A percentile compares a stretch with the other conserved stretches of the same genome.
Conservation (phyloP, 1,140 invertebrate species). For the Eufriesea mexicana region DNA sequence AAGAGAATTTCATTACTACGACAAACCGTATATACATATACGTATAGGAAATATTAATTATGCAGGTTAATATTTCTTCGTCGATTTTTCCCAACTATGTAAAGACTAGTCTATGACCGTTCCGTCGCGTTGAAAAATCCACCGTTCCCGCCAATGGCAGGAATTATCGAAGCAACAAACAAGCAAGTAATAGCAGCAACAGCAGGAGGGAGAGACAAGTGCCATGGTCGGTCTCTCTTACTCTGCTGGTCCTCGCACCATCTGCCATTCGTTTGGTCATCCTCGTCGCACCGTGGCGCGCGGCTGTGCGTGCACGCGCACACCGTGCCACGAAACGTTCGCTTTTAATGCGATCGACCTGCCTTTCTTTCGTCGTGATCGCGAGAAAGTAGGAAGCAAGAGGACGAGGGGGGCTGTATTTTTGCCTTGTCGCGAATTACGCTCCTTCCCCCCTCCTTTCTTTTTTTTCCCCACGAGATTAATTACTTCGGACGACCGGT, state of each 20-base stretch:
- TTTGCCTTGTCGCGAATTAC: constrained; percentile 12
- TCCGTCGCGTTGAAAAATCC: not conserved
- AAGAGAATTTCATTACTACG: too few relatives aligned
- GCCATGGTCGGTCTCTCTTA: constrained; percentile 43
- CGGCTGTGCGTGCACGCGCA: constrained; percentile 51
- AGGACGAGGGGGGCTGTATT: constrained; percentile 3
- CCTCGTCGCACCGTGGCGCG: constrained; percentile 8
- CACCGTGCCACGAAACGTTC: constrained; percentile 38
- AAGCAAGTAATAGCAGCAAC: constrained; percentile 49
- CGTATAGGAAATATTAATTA: too few relatives aligned
- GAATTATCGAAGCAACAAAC: constrained; percentile 40
- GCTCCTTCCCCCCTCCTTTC: not conserved
- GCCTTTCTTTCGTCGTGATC: constrained; percentile 38
- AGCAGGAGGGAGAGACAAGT: constrained; percentile 69
- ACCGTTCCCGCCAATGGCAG: not conserved
- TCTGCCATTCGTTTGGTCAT: constrained; percentile 46
- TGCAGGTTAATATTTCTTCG: too few relatives aligned
- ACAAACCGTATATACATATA: too few relatives aligned
- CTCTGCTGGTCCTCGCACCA: constrained; percentile 36
- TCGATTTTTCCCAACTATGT: too few relatives aligned
- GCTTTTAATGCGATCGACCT: constrained; percentile 57
- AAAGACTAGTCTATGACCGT: too few relatives aligned
- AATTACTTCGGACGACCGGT: constrained; percentile 24
- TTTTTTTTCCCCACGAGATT: not conserved
- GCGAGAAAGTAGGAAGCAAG: constrained; percentile 49